Base-by-base conservation (phyloP, 2,113 vertebrate genomes). In the Solea senegalensis region DNA sequence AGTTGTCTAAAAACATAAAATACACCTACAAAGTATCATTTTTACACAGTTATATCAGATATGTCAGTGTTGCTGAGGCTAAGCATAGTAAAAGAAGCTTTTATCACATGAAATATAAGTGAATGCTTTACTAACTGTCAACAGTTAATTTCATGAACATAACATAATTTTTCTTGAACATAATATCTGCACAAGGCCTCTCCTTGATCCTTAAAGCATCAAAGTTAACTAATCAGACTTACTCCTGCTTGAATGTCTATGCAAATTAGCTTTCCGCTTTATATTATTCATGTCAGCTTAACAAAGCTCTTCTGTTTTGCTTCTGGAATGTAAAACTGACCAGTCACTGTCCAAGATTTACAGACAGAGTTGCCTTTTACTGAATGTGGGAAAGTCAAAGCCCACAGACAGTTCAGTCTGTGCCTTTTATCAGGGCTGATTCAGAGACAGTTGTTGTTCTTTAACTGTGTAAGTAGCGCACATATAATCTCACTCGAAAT, bases 311-410 rank as follows among this genome's bases (percentile, higher is more conserved):
- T 9, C 3, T 39, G 34, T 67, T 45, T 50, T 52, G 10, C 2
- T 57, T 12, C 28, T 66, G 14, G 59, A 55, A 49, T 56, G 14
- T 44, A 43, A 53, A 48, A 9, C n/a, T 59, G 28, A 61, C 9
- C 15, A 41, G 41, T 58, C 46, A 43, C 43, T 41, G 21, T 27
- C 77, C 27, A 69, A 5, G 34, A 67, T 66, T 66, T 54, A 12
- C 3, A 55, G 26, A 55, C 40, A 43, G 13, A 6, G 48, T 71
- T 81, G 63, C 79, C 81, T 83, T 82, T 75, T 13, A 26, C 48
- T 66, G 27, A 39, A 61, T 51, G 59, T 71, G 65, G 43, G 58
- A 51, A 78, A 65, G 65, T 85, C 85, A 86, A 89, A 89, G 77
- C 65, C 27, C 56, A 21, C 48, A 65, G 46, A 71, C 56, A 13